A percentile compares a stretch with the other conserved stretches of the same genome.
Evolutionary conservation across 2,113 vertebrate genomes (phyloP).

Genomic region (Lepidothrix coronata): DNA sequence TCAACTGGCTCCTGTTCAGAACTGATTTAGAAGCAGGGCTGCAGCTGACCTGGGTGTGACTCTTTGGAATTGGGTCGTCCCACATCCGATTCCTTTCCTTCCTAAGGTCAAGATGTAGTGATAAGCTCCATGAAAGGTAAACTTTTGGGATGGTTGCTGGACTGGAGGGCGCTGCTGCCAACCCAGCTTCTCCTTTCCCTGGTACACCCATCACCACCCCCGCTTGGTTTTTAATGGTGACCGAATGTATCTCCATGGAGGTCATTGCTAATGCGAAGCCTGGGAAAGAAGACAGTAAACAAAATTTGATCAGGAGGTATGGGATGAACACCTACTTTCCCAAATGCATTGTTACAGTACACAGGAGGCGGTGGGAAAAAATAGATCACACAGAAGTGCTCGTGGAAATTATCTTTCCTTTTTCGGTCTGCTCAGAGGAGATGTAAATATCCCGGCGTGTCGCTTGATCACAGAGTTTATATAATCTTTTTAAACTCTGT

Average conservation of each 20-base stretch:
- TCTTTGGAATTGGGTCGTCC: not conserved
- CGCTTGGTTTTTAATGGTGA: not conserved
- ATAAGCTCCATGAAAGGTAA: slow-evolving; percentile 50
- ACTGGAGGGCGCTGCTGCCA: not conserved
- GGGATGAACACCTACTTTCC: slow-evolving; percentile 36
- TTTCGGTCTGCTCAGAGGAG: not conserved
- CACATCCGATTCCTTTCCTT: not conserved
- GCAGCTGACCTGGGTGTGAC: not conserved
- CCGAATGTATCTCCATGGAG: not conserved
- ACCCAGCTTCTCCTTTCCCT: not conserved
- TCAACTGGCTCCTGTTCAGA: not conserved
- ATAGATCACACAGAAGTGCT: not conserved
- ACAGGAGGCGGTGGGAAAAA: slow-evolving; percentile 14
- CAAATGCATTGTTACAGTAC: slow-evolving; percentile 34
- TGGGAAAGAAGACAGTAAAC: slow-evolving; percentile 41
- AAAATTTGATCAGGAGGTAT: slow-evolving; percentile 56
- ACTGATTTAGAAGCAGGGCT: slow-evolving; percentile 10
- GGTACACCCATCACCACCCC: not conserved
- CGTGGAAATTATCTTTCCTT: not conserved
- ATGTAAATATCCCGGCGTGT: not conserved
- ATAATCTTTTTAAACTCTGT: not conserved
- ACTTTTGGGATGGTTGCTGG: not conserved
- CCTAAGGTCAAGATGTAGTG: not conserved
- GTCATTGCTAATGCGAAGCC: not conserved
- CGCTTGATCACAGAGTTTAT: not conserved